phyloP scores from a whole-genome alignment of 2,888 invertebrate genomes.

The Cheilosia urbana region DNA sequence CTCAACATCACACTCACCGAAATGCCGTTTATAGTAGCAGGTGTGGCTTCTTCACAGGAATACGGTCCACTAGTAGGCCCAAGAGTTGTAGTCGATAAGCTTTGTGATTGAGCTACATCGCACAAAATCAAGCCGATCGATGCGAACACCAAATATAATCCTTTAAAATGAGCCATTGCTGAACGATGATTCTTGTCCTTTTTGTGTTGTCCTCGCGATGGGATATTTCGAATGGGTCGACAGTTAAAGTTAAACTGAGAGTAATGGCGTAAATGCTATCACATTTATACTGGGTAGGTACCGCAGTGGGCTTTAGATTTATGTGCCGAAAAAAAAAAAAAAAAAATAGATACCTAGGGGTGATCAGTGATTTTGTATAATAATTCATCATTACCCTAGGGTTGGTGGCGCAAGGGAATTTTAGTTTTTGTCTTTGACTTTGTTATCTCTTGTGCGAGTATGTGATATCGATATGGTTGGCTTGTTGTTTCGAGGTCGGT shows the following conservation, averaged over 20 bases:
- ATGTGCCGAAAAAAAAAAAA: conserved; percentile 15
- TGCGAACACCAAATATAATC: conserved; percentile 35
- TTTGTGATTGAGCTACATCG: conserved; percentile 18
- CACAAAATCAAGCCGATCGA: conserved; percentile 9
- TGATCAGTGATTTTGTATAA: conserved; percentile 49
- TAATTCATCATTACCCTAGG: conserved; percentile 40
- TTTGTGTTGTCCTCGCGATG: not conserved
- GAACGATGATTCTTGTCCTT: conserved; percentile 1
- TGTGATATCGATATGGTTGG: conserved; percentile 2
- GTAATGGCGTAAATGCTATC: conserved; percentile 27
- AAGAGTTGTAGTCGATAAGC: too few relatives aligned
- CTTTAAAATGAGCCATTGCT: conserved; percentile 29
- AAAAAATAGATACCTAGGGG: conserved; percentile 27
- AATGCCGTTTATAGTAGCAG: conserved; percentile 17
- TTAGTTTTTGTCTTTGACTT: conserved; percentile 17
- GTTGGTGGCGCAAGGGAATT: not conserved
- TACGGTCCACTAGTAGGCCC: not conserved
- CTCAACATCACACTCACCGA: conserved; percentile 36
- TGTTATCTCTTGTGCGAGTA: conserved; percentile 25
- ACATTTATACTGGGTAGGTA: conserved; percentile 40
- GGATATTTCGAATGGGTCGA: conserved; percentile 47
- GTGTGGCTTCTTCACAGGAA: conserved; percentile 27
- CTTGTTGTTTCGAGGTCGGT: not conserved
- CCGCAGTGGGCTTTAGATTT: conserved; percentile 31
- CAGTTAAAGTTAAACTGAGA: conserved; percentile 41